phyloP scores from a whole-genome alignment of 2,797 vertebrate species.

The Phrynocephalus forsythii region DNA sequence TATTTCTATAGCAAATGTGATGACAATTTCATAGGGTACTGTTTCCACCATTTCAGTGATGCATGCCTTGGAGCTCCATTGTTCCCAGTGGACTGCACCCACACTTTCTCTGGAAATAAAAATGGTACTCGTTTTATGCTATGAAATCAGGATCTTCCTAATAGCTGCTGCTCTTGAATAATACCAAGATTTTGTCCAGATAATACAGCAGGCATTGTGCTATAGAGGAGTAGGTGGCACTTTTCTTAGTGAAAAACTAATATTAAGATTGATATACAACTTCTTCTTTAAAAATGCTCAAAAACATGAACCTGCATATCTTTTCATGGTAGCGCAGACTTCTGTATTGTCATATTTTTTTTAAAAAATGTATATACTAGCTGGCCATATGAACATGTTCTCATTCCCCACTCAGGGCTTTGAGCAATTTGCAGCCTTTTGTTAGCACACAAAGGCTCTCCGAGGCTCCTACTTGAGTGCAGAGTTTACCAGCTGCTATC shows the following conservation, averaged over 20 bases:
- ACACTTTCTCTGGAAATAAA: background rate
- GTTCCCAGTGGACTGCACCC: background rate
- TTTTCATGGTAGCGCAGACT: slow-evolving; percentile 66
- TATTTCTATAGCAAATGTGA: background rate
- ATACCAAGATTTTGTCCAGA: slow-evolving; percentile 16
- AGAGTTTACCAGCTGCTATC: slow-evolving; percentile 99
- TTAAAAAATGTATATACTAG: slow-evolving; percentile 78
- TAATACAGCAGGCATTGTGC: slow-evolving; percentile 23
- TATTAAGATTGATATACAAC: slow-evolving; percentile 10
- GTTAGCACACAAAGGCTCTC: slow-evolving; percentile 93
- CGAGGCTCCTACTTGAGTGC: slow-evolving; percentile 90
- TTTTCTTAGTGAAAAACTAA: slow-evolving; percentile 61
- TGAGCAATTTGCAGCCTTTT: slow-evolving; percentile 99
- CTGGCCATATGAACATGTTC: slow-evolving; percentile 97
- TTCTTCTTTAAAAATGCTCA: slow-evolving; percentile 65
- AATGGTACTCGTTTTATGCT: background rate
- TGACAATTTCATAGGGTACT: background rate
- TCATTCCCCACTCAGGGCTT: slow-evolving; percentile 94
- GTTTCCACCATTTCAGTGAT: background rate
- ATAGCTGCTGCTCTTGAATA: slow-evolving; percentile 28
- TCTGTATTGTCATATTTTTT: slow-evolving; percentile 80
- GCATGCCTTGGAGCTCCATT: background rate
- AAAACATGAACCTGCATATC: slow-evolving; percentile 51
- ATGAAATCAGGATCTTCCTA: slow-evolving; percentile 12
- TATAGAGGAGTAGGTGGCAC: slow-evolving; percentile 59